Percentiles rank a stretch among this genome's conserved stretches.
Conservation (phyloP, 2,113 vertebrate species). For the Periophthalmus modestus region DNA sequence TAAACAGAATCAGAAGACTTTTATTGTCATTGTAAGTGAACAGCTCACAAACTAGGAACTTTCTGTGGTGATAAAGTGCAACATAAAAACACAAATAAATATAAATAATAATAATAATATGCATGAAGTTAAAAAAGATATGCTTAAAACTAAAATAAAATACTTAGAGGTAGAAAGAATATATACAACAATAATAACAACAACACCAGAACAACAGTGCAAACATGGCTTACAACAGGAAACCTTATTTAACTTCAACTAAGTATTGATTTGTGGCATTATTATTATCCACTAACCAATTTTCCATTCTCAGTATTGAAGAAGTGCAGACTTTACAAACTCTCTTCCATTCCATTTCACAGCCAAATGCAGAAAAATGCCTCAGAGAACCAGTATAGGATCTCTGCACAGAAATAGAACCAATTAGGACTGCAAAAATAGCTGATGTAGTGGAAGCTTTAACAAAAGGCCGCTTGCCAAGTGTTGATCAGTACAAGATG, state of each 20-base stretch:
- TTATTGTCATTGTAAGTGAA: too few species aligned
- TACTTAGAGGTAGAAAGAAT: too few species aligned
- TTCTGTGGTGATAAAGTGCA: too few species aligned
- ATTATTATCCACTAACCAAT: background rate
- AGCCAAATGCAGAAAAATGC: background rate
- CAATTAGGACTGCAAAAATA: constrained; percentile 35
- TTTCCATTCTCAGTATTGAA: background rate
- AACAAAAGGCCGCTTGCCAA: constrained; percentile 20
- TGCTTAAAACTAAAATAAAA: too few species aligned
- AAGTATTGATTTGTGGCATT: background rate
- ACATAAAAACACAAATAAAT: too few species aligned
- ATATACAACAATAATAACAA: too few species aligned
- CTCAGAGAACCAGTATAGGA: constrained; percentile 14
- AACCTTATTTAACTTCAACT: background rate
- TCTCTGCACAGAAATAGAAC: constrained; percentile 35
- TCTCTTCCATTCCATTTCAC: background rate
- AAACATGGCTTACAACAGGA: too few species aligned
- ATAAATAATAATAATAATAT: too few species aligned
- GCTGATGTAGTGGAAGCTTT: constrained; percentile 14
- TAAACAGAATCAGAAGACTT: too few species aligned
- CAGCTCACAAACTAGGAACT: too few species aligned
- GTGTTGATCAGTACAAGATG: constrained; percentile 29
- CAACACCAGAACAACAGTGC: too few species aligned
- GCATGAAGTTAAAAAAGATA: too few species aligned
- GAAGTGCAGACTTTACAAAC: background rate